These are phyloP conservation scores for Pimephales promelas DNA, from an alignment of 2,113 vertebrate species.

Conservation along the genomic window DNA sequence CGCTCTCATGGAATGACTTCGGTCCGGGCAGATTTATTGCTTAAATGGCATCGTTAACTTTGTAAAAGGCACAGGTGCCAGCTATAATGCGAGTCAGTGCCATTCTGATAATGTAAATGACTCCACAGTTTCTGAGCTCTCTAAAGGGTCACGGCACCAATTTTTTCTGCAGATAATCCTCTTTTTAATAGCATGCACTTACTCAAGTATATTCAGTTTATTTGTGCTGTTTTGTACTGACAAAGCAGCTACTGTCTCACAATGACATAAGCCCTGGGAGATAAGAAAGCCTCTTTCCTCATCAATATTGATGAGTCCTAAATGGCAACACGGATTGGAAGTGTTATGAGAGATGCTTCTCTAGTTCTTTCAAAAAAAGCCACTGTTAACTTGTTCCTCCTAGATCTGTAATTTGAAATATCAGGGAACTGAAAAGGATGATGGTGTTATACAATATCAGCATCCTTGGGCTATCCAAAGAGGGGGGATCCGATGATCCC, in stretches of 20 bases:
- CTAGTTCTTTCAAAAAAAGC: conserved; percentile 22
- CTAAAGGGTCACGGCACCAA: not conserved
- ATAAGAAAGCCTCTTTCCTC: conserved; percentile 11
- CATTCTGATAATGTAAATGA: conserved; percentile 4
- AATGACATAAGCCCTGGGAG: not conserved
- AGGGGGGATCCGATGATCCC: not conserved
- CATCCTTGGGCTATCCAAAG: not conserved
- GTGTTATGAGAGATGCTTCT: conserved; percentile 23
- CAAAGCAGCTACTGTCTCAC: not conserved
- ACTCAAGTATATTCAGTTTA: not conserved
- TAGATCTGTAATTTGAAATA: not conserved
- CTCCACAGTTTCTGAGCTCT: too few relatives aligned
- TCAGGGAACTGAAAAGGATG: not conserved
- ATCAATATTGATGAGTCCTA: conserved; percentile 47
- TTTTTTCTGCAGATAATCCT: not conserved
- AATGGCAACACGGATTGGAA: conserved; percentile 25
- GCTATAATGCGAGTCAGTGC: conserved; percentile 26
- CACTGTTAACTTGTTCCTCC: not conserved
- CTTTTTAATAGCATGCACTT: not conserved
- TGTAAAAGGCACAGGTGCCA: not conserved
- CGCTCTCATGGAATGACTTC: not conserved
- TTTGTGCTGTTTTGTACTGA: not conserved
- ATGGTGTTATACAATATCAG: not conserved
- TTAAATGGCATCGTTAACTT: not conserved
- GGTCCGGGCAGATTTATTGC: not conserved